Evolutionary conservation across 2,888 invertebrate genomes (phyloP), one percentile per base, ranked within the genome.

Genomic region (Cryptus viduatorius): DNA sequence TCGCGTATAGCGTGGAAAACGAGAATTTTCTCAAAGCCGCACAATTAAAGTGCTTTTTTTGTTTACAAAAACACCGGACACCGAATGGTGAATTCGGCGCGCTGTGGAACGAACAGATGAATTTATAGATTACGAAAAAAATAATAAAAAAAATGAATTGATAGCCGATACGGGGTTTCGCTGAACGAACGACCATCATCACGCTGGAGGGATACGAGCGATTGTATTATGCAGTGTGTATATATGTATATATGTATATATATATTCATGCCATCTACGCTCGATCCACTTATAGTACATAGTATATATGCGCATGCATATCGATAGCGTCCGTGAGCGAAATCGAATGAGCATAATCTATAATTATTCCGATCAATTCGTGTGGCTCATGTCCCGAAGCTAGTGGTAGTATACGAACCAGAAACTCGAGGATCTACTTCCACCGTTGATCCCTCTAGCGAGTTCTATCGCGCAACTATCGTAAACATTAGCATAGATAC

Each of bases 301-400:
- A 56, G 50, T 44, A 7, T 19, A 29, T 29, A 72, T 72, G 42
- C 19, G 29, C 16, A 71, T 67, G 50, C 73, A 65, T 29, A 79
- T 69, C 73, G 42, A 61, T 12, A 64, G 31, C 16, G 69, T 10
- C 46, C 56, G 24, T 31, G 44, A 42, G 46, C 69, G 53, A 82
- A 83, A 82, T 83, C 42, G 71, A 83, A 83, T 61, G 68, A 75
- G 59, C 79, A 80, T 79, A 86, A 82, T 83, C 80, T 83, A 84
- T 87, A 84, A 86, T 87, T 87, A 86, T 86, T 84, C 67, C 65
- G 79, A 84, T 85, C 75, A 85, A 86, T 85, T 85, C 78, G 48
- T 42, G 71, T 24, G 24, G 67, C 71, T 78, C 79, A 59, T 71
- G 77, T 86, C 16, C 61, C 24, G 53, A 71, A 61, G 29, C 48